A percentile compares a stretch with the other conserved stretches of the same genome.
These are phyloP conservation scores for Zosterops pallidus DNA, from an alignment of 2,113 vertebrate species.

Conservation along the genomic window DNA sequence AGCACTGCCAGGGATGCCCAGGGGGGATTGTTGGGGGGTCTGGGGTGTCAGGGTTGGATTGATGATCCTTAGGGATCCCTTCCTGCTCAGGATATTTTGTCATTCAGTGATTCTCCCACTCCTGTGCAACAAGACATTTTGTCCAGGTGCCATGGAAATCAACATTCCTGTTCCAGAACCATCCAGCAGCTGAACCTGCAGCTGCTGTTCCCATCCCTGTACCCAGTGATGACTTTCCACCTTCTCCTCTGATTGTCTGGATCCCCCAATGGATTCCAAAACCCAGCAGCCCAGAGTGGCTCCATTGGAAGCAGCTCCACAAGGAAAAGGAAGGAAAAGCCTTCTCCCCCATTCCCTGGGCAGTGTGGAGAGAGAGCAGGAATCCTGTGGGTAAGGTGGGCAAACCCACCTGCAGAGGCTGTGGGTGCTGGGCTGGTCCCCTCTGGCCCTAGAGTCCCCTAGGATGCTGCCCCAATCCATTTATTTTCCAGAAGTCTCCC, in stretches of 20 bases:
- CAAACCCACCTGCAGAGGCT: fast-evolving
- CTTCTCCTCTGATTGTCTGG: background rate
- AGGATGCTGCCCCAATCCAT: fast-evolving
- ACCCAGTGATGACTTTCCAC: background rate
- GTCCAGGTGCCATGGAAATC: background rate
- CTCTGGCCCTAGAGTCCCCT: fast-evolving
- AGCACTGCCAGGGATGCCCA: background rate
- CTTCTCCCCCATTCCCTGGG: fast-evolving
- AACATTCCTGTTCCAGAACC: background rate
- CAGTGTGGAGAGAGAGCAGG: background rate
- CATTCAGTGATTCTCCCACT: background rate
- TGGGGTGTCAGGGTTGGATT: fast-evolving
- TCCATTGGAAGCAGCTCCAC: background rate
- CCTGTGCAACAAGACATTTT: background rate
- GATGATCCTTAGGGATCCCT: too few species aligned
- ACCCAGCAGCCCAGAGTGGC: background rate
- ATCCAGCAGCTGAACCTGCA: background rate
- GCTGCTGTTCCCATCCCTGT: background rate
- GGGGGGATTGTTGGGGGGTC: background rate
- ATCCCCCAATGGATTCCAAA: background rate
- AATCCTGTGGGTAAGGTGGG: background rate
- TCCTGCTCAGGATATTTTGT: background rate
- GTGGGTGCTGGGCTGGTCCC: fast-evolving
- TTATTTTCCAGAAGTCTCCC: background rate
- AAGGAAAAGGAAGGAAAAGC: background rate